Percentiles rank a stretch among this genome's conserved stretches.
Conservation (phyloP, 2,113 vertebrate genomes). For the Megaceryle maxima region DNA sequence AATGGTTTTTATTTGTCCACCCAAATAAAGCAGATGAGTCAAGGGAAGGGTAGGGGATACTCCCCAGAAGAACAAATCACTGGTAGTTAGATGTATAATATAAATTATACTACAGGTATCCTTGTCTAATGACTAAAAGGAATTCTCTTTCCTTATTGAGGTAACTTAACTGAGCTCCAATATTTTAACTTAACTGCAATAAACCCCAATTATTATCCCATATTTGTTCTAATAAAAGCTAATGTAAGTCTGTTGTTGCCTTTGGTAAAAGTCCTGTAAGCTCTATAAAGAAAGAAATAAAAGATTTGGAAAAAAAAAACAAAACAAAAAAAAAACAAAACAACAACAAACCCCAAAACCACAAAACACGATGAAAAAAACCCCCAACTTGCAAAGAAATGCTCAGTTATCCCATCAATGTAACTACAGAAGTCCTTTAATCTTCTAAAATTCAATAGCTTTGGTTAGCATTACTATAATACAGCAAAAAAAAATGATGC, state of each 20-base stretch:
- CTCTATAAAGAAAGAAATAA: not conserved
- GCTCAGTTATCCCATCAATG: not conserved
- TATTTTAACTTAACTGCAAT: not conserved
- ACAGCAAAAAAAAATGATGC: not conserved
- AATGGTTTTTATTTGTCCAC: not conserved
- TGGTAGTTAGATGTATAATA: not conserved
- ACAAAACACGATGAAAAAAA: not conserved
- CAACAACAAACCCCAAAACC: not conserved
- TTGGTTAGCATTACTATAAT: not conserved
- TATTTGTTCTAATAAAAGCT: not conserved
- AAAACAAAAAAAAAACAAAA: not conserved
- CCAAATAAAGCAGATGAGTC: not conserved
- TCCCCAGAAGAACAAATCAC: not conserved
- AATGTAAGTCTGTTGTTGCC: not conserved
- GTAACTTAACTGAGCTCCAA: not conserved
- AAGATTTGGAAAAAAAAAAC: not conserved
- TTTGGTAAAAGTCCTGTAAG: not conserved
- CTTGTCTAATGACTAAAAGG: not conserved
- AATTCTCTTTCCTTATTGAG: not conserved
- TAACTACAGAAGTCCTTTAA: not conserved
- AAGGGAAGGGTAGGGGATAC: not conserved
- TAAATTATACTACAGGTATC: not conserved
- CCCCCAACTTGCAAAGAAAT: not conserved
- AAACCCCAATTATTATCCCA: not conserved
- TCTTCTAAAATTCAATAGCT: not conserved